These are phyloP conservation scores for Theretra japonica DNA, from an alignment of 2,888 invertebrate genomes.

Conservation along the genomic window DNA sequence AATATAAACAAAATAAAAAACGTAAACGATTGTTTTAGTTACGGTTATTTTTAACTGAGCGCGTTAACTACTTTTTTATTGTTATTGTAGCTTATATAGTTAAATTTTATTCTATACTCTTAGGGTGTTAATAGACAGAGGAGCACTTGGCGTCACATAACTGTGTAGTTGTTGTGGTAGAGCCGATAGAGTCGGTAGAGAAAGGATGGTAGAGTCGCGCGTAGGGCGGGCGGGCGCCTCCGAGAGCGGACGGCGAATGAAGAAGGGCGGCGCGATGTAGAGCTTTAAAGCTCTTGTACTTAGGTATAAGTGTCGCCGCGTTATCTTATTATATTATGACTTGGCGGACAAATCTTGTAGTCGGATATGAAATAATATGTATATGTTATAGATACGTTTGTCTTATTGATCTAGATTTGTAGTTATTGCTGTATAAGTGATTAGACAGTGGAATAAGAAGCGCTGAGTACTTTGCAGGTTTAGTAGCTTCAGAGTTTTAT, in stretches of 20 bases:
- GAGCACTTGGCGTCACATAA: not conserved
- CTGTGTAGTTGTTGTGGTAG: not conserved
- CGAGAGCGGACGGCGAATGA: constrained; percentile 67
- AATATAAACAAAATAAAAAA: constrained; percentile 25
- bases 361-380: not conserved
- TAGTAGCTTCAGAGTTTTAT: too few species aligned
- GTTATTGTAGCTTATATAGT: constrained; percentile 9
- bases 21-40: constrained; percentile 40
- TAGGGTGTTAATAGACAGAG: not conserved
- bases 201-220: not conserved
- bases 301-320: constrained; percentile 42
- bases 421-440: too few species aligned
- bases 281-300: constrained; percentile 41
- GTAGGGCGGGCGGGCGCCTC: constrained; percentile 66
- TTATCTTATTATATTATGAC: constrained; percentile 35
- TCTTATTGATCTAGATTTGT: too few species aligned
- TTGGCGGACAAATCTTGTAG: not conserved
- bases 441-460: too few species aligned
- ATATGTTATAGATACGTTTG: too few species aligned
- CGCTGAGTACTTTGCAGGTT: too few species aligned
- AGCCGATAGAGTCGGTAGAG: not conserved
- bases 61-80: constrained; percentile 32
- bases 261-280: constrained; percentile 41
- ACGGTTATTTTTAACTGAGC: constrained; percentile 42
- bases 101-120: not conserved